Base-by-base conservation (phyloP, 2,113 vertebrate genomes). In the Bucco capensis region DNA sequence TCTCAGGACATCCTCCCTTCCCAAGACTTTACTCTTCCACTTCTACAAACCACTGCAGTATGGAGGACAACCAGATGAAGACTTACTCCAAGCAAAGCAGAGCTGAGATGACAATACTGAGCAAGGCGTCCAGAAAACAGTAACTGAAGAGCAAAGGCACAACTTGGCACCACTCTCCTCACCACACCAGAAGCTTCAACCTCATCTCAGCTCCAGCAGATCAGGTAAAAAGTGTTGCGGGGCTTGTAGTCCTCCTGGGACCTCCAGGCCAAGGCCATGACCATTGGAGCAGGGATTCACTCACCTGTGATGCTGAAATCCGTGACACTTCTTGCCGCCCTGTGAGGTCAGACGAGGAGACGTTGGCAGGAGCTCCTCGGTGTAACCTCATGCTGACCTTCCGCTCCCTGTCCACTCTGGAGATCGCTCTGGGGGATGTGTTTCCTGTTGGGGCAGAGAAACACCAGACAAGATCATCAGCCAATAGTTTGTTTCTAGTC, bases 361-460 rank as follows among this genome's bases (percentile, higher is more conserved):
- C 98, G 1, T 99, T 99, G 97, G 99, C 99, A 8, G 99, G 99
- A 19, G 98, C 98, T 7, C 98, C 99, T 54, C 99, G 97, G 97
- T 99, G 99, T 91, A 99, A 98, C 88, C 99, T 97, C 99, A 99
- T 98, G 98, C 99, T 99, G 95, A 99, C 99, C 95, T 99, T 99
- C 96, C 99, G 98, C 97, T 99, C 99, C 89, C 99, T 97, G 98
- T 99, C 99, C 60, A 98, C 98, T 94, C 99, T 98, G 46, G 99
- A 99, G 96, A 99, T 98, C n/a, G 98, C 98, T 94, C 99, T 98
- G 80, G 99, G 99, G 73, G 99, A 99, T 2, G 99, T 99, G 97
- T 99, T 99, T 88, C 98, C 99, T 99, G 54, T 46, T 3, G 4
- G 86, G n/a, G 57, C 57, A 30, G 30, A 88, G 21, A 56, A 65